Evolutionary conservation across 2,888 invertebrate species (phyloP), one percentile per base, ranked within the genome.

Genomic region (Chrysolina oricalcia): DNA sequence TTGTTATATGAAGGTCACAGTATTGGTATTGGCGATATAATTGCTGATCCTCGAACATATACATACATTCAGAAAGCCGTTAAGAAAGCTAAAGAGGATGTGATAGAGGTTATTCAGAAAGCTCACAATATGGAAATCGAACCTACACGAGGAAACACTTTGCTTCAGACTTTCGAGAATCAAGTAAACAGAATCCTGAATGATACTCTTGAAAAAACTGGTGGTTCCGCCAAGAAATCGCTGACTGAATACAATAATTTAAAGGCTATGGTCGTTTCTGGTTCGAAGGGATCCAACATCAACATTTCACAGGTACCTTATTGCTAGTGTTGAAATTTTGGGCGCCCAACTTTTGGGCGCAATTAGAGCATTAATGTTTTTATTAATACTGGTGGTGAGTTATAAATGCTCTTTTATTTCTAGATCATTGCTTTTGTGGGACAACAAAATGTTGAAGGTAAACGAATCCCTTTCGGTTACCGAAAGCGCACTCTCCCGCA

Each of bases 381-480:
- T 6, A 59, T 21, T 21, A 59, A 59, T 35, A 46, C 5, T 27
- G 5, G 27, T 27, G 27, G 5, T 27, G 35, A 35, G 35, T 6
- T 8, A 35, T 35, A 35, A 35, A 35, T 35, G 35, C 8, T 35
- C 8, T n/a, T 35, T 35, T 35, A 8, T 35, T 76, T 75, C 59
- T 66, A 81, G 92, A 99, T 99, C 92, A 99, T 99, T 92, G 99
- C 99, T 90, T 99, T 99, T 92, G 99, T 99, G 85, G 99, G 99
- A 3, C 99, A 99, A 89, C 99, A 99, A 90, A 99, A 99, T 93
- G 99, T 99, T 81, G 99, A 99, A 92, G 99, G 99, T 89, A 99
- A 99, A 91, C 97, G 99, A 86, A 99, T 99, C 86, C 99, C 99
- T 0, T 99, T 99, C 85, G 99, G 99, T 50, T 99, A 99, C 88